Percentiles rank a stretch among this genome's conserved stretches.
phyloP scores from a whole-genome alignment of 2,113 vertebrate genomes.

The Halcyon malimbica region DNA sequence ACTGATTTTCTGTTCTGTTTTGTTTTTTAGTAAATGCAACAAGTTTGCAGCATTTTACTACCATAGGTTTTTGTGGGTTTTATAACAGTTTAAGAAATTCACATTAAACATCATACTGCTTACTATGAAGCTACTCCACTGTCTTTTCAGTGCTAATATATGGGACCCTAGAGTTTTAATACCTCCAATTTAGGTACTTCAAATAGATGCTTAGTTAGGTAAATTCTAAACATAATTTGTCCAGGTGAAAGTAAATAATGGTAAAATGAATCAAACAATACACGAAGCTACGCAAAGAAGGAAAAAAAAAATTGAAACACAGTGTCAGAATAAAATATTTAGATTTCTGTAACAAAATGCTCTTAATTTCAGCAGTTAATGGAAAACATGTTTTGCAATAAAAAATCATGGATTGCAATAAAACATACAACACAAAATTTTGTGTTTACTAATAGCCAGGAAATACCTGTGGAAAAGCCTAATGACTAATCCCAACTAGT shows the following conservation, averaged over 20 bases:
- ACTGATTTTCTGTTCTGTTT: background rate
- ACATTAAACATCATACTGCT: background rate
- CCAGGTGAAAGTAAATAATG: background rate
- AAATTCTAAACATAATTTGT: background rate
- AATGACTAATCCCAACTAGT: accelerated
- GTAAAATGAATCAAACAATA: background rate
- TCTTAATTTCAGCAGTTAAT: background rate
- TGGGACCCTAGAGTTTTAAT: background rate
- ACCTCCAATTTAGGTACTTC: background rate
- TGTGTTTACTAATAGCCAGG: background rate
- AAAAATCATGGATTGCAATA: background rate
- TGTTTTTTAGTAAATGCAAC: background rate
- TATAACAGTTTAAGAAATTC: background rate
- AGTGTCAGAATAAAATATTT: background rate
- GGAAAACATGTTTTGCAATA: accelerated
- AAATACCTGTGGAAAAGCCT: background rate
- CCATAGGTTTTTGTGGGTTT: background rate
- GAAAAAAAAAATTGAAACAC: background rate
- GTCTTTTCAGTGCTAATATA: background rate
- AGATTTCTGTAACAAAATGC: accelerated
- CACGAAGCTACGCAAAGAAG: background rate
- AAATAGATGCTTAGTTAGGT: background rate
- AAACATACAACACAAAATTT: background rate
- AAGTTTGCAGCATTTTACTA: background rate
- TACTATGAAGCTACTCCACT: background rate